phyloP scores from a whole-genome alignment of 2,113 vertebrate species.

The Scomber scombrus region DNA sequence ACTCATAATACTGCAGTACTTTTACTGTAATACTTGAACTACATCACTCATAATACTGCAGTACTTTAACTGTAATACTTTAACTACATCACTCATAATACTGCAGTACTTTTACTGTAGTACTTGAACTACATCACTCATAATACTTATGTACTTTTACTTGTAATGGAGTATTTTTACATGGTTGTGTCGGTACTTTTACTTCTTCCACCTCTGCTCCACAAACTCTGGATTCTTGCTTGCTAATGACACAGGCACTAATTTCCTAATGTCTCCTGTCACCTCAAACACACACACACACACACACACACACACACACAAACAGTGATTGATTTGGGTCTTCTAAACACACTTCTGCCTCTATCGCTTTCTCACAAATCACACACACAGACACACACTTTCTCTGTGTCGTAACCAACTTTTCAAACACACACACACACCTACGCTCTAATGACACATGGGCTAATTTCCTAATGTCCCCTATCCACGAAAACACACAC shows the following conservation, averaged over 20 bases:
- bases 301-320: slow-evolving; percentile 36
- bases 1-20: too few species aligned
- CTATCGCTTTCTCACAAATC: slow-evolving; percentile 40
- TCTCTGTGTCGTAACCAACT: slow-evolving; percentile 45
- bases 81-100: too few species aligned
- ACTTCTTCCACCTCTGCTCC: not conserved
- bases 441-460: slow-evolving; percentile 53
- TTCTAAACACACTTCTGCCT: slow-evolving; percentile 41
- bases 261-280: slow-evolving; percentile 56
- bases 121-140: too few species aligned
- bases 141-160: slow-evolving; percentile 31
- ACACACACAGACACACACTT: slow-evolving; percentile 12
- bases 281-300: slow-evolving; percentile 23
- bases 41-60: too few species aligned
- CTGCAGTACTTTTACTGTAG: too few species aligned
- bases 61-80: too few species aligned
- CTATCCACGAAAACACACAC: not conserved
- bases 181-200: not conserved
- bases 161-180: too few species aligned
- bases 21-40: too few species aligned
- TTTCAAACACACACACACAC: slow-evolving; percentile 37
- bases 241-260: slow-evolving; percentile 47
- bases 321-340: slow-evolving; percentile 49
- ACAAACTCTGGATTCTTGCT: not conserved
- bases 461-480: slow-evolving; percentile 60